These are phyloP conservation scores for Xanthia togata DNA, from an alignment of 2,888 invertebrate species.

Conservation along the genomic window DNA sequence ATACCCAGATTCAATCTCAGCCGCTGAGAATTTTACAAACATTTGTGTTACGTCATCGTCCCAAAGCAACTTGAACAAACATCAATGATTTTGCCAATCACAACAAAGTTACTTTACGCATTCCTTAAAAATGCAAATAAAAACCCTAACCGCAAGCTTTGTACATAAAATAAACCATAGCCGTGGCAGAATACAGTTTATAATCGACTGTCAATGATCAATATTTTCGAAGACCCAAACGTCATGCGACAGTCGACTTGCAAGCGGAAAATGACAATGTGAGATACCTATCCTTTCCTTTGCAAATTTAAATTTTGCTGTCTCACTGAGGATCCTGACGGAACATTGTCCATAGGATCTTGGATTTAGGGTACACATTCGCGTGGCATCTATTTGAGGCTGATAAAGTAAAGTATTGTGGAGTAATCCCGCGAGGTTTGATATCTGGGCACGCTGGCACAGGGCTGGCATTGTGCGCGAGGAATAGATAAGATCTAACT, in stretches of 20 bases:
- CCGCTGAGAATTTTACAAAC: conserved; percentile 34
- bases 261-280: conserved; percentile 78
- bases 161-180: conserved; percentile 27
- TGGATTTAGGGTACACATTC: conserved; percentile 63
- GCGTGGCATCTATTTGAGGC: conserved; percentile 43
- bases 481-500: conserved; percentile 81
- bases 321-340: neutral
- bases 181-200: conserved; percentile 8
- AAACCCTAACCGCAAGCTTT: conserved; percentile 40
- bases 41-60: conserved; percentile 64
- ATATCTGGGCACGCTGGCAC: conserved; percentile 70
- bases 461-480: conserved; percentile 75
- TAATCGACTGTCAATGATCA: conserved; percentile 54
- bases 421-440: conserved; percentile 73
- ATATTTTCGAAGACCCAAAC: conserved; percentile 61
- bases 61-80: conserved; percentile 49
- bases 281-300: conserved; percentile 73
- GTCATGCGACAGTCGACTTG: conserved; percentile 67
- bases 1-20: conserved; percentile 51
- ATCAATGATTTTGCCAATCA: conserved; percentile 71
- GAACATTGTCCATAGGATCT: neutral
- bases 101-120: conserved; percentile 63
- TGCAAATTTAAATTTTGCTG: conserved; percentile 62
- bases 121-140: conserved; percentile 63
- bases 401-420: conserved; percentile 48